Evolutionary conservation across 2,888 invertebrate genomes (phyloP).

Genomic region (Dicycla oo): DNA sequence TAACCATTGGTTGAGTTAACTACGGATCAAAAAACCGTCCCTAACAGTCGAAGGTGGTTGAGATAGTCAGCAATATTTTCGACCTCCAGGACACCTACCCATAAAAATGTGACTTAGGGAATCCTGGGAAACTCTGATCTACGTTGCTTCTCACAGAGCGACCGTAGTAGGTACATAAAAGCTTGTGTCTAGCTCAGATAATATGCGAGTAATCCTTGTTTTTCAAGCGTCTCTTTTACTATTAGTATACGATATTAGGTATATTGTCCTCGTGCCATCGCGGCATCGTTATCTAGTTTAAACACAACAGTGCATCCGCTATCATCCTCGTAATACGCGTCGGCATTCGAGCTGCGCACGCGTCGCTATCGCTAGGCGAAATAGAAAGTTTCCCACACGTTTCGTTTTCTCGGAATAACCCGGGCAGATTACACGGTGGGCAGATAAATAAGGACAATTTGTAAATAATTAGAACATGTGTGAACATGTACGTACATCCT

Average conservation of each 20-base stretch:
- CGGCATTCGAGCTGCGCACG: constrained; percentile 29
- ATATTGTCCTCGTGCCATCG: background rate
- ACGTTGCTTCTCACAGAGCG: too few relatives aligned
- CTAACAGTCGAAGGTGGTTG: too few relatives aligned
- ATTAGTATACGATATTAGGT: too few relatives aligned
- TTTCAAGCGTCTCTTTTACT: background rate
- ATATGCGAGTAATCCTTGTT: too few relatives aligned
- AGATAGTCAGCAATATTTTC: too few relatives aligned
- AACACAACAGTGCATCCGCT: constrained; percentile 35
- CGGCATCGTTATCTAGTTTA: constrained; percentile 15
- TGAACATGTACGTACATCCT: background rate
- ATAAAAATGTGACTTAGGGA: too few relatives aligned
- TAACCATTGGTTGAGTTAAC: too few relatives aligned
- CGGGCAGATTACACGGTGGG: constrained; percentile 22
- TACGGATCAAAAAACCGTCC: too few relatives aligned
- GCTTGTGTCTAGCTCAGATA: too few relatives aligned
- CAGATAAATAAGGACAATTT: constrained; percentile 17
- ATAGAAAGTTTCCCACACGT: constrained; percentile 53
- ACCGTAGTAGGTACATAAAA: too few relatives aligned
- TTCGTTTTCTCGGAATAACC: constrained; percentile 51
- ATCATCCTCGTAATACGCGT: constrained; percentile 13
- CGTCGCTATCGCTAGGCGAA: constrained; percentile 19
- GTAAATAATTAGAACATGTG: constrained; percentile 4
- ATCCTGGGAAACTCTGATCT: too few relatives aligned
- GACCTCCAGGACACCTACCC: too few relatives aligned